These are phyloP conservation scores for Gymnodraco acuticeps DNA, from an alignment of 2,797 vertebrate genomes.

Conservation along the genomic window DNA sequence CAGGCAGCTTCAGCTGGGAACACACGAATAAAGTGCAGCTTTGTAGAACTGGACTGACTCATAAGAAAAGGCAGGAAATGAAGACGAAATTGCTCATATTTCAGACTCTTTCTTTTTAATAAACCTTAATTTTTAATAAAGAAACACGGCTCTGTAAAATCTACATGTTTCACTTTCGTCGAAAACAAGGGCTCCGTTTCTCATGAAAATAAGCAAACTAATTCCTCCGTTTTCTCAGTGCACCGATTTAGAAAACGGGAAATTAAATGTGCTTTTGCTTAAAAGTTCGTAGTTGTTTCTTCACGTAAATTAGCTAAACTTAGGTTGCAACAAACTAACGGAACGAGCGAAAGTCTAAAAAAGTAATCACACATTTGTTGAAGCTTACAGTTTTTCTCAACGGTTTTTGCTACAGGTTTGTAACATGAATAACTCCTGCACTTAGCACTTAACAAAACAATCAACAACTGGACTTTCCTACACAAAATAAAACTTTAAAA, in stretches of 20 bases:
- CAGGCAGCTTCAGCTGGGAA: not conserved
- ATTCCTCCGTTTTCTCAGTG: not conserved
- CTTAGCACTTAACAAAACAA: not conserved
- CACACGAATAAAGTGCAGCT: not conserved
- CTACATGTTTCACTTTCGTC: fast-evolving
- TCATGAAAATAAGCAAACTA: not conserved
- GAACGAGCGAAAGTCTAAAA: not conserved
- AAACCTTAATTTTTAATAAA: not conserved
- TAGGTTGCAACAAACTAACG: not conserved
- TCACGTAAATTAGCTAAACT: not conserved
- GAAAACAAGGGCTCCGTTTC: not conserved
- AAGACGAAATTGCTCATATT: not conserved
- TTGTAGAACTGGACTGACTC: too few relatives aligned
- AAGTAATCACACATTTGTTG: not conserved
- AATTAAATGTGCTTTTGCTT: not conserved
- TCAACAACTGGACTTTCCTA: not conserved
- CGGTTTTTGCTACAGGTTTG: too few relatives aligned
- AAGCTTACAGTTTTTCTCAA: not conserved
- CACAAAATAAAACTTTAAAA: not conserved
- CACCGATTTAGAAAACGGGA: not conserved
- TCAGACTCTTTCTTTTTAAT: not conserved
- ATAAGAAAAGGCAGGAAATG: not conserved
- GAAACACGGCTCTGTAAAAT: not conserved
- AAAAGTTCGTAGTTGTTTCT: not conserved
- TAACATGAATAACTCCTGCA: not conserved